These are phyloP conservation scores for Regulus satrapa DNA, from an alignment of 2,113 vertebrate species.

Conservation along the genomic window DNA sequence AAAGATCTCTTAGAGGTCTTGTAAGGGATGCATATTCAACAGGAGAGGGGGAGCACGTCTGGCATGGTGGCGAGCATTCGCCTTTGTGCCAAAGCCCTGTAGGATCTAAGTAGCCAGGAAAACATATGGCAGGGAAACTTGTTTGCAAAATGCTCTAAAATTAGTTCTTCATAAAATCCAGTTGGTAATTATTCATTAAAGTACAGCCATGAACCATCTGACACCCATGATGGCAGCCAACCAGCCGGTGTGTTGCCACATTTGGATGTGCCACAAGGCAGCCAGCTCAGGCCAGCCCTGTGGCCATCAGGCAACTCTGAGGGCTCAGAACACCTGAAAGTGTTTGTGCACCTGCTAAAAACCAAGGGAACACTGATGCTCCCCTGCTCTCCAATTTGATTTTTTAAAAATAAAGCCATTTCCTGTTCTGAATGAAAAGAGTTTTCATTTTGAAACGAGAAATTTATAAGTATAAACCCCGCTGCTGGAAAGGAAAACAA, in stretches of 20 bases:
- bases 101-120: neutral
- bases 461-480: neutral
- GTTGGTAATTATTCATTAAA: constrained; percentile 48
- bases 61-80: neutral
- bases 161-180: constrained; percentile 31
- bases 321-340: neutral
- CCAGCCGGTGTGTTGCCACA: neutral
- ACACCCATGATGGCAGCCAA: neutral
- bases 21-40: neutral
- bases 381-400: neutral
- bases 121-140: constrained; percentile 8
- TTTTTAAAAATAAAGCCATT: neutral
- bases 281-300: neutral
- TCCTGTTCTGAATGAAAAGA: neutral
- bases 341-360: neutral
- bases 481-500: neutral
- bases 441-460: neutral
- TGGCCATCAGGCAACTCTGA: neutral
- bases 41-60: accelerated
- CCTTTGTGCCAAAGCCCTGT: neutral
- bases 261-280: neutral
- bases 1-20: neutral
- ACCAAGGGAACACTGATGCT: neutral
- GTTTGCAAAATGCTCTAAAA: constrained; percentile 34
- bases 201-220: neutral